These are phyloP conservation scores for Eristalis arbustorum DNA, from an alignment of 2,888 invertebrate genomes.

Conservation along the genomic window DNA sequence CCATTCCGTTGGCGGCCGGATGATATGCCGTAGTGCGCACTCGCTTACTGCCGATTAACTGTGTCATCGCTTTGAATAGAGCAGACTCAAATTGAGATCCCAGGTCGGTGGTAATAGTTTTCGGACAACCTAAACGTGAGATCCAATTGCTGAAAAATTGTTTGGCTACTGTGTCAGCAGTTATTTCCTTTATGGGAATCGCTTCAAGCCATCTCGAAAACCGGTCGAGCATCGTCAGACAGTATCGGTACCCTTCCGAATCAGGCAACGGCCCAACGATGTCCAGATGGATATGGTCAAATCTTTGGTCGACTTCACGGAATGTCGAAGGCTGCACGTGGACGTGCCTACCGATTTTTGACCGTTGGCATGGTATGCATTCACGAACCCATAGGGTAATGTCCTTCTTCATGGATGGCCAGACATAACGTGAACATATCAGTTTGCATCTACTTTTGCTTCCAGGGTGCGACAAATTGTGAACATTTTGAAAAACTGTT, in stretches of 20 bases:
- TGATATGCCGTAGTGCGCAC: constrained; percentile 75
- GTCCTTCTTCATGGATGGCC: constrained; percentile 39
- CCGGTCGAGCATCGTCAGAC: too few relatives aligned
- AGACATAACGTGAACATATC: constrained; percentile 23
- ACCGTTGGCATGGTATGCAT: constrained; percentile 22
- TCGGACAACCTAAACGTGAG: too few relatives aligned
- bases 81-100: constrained; percentile 75
- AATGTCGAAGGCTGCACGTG: neutral
- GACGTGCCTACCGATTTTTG: constrained; percentile 7
- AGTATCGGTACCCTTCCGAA: too few relatives aligned
- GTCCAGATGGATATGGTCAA: neutral
- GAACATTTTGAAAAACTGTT: constrained; percentile 3
- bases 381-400: constrained; percentile 11
- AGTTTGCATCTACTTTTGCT: constrained; percentile 12
- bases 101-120: constrained; percentile 70
- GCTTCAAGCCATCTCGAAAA: too few relatives aligned
- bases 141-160: too few relatives aligned
- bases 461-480: constrained; percentile 39
- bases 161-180: too few relatives aligned
- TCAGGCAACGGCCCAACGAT: too few relatives aligned
- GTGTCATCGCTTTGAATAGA: constrained; percentile 72
- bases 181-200: too few relatives aligned
- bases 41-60: constrained; percentile 68
- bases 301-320: neutral
- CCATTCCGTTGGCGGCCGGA: constrained; percentile 77